Percentiles rank a stretch among this genome's conserved stretches.
Evolutionary conservation across 2,113 vertebrate genomes (phyloP).

Genomic region (Cyphomyrus plagiostoma): DNA sequence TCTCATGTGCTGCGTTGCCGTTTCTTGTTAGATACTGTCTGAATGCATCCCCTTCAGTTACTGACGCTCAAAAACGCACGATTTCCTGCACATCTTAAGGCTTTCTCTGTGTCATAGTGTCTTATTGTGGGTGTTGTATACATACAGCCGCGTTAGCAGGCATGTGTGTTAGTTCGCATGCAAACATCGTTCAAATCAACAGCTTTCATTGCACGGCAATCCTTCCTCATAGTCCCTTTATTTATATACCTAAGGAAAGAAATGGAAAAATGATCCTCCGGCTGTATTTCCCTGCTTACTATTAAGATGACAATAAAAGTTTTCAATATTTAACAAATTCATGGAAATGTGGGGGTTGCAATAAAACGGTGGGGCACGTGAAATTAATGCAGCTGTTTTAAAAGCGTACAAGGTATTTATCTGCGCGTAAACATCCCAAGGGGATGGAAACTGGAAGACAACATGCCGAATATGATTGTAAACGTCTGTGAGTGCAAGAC

Average conservation of each 20-base stretch:
- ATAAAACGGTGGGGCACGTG: not conserved
- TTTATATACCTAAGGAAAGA: not conserved
- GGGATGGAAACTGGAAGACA: not conserved
- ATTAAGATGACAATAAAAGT: not conserved
- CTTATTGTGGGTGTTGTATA: not conserved
- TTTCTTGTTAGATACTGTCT: not conserved
- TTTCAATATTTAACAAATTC: not conserved
- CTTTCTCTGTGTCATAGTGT: not conserved
- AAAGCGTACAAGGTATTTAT: not conserved
- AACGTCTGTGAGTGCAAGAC: not conserved
- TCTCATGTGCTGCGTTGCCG: not conserved
- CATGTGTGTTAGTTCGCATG: not conserved
- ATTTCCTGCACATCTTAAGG: not conserved
- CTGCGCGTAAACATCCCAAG: not conserved
- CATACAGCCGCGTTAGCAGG: not conserved
- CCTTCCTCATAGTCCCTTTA: not conserved
- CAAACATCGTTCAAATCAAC: not conserved
- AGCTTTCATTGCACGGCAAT: not conserved
- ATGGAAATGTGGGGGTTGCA: not conserved
- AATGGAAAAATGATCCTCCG: not conserved
- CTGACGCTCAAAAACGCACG: not conserved
- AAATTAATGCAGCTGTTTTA: not conserved
- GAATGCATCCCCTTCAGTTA: not conserved
- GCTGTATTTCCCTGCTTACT: not conserved
- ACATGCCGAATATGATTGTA: not conserved